Conservation (phyloP, 2,113 vertebrate genomes). For the Atrichornis clamosus region DNA sequence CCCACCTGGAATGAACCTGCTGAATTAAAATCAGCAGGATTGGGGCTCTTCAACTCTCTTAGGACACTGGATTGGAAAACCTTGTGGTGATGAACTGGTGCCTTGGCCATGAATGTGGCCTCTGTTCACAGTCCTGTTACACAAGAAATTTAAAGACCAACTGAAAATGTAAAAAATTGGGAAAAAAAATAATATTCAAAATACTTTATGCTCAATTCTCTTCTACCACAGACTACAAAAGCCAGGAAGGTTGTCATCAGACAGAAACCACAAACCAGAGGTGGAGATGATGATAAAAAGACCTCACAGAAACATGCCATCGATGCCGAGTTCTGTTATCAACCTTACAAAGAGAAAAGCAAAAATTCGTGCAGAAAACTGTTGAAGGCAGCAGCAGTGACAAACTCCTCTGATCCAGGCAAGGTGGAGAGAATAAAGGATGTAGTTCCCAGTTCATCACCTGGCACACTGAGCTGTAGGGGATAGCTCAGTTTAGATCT, state of each 20-base stretch:
- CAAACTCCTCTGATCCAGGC: not conserved
- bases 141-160: not conserved
- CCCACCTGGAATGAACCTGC: not conserved
- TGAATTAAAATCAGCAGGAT: not conserved
- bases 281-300: not conserved
- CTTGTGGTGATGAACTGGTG: not conserved
- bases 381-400: not conserved
- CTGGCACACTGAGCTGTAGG: not conserved
- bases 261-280: not conserved
- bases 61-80: not conserved
- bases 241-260: accelerated
- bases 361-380: not conserved
- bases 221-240: not conserved
- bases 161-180: not conserved
- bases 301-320: not conserved
- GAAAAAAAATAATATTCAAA: accelerated
- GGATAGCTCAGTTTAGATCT: not conserved
- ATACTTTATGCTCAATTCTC: accelerated
- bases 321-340: accelerated
- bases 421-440: not conserved
- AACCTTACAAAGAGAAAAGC: not conserved
- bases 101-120: not conserved
- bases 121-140: not conserved
- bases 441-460: not conserved
- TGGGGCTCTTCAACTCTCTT: not conserved